Evolutionary conservation across 2,113 vertebrate species (phyloP), one percentile per base, ranked within the genome.

Genomic region (Neolamprologus falcicula): DNA sequence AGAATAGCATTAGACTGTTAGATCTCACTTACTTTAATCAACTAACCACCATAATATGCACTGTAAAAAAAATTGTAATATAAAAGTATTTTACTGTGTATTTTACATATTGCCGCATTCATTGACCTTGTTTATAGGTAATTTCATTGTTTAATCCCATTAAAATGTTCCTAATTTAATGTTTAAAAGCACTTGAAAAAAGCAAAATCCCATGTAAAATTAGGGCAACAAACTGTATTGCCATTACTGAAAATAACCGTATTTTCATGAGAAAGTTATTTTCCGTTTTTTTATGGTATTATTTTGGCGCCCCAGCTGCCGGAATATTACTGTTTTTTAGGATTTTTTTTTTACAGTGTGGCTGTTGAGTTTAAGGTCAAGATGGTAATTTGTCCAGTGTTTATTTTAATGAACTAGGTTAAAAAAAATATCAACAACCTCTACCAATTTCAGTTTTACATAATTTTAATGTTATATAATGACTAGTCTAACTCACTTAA

Each of bases 241-340:
- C 0, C 54, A 57, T 57, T 57, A 57, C 12, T 57, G 4, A 26
- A 57, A 26, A 57, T 57, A 57, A 8, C 24, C 1, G 1, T 57
- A 57, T 57, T 57, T 57, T 57, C 1, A 57, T 57, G 24, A 26
- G 54, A 14, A 57, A 57, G 12, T 57, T 26, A 57, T 57, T 57
- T 57, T 28, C 54, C 0, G 1, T 16, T 57, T 2, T 57, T 57
- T 57, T 57, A 0, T 16, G 55, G 55, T 28, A 57, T 57, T 57
- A 28, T 57, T 57, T 57, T 57, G 13, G 24, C 1, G 3, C 13
- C 55, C 55, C 55, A 28, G 55, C 55, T 57, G 24, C 55, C 0
- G 0, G 24, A 3, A 57, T 57, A 28, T 57, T 16, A 28, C 55
- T 9, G 7, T 0, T 3, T 28, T 57, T 57, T 16, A 16, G 24